phyloP scores from a whole-genome alignment of 2,113 vertebrate genomes.

The Vombatus ursinus region DNA sequence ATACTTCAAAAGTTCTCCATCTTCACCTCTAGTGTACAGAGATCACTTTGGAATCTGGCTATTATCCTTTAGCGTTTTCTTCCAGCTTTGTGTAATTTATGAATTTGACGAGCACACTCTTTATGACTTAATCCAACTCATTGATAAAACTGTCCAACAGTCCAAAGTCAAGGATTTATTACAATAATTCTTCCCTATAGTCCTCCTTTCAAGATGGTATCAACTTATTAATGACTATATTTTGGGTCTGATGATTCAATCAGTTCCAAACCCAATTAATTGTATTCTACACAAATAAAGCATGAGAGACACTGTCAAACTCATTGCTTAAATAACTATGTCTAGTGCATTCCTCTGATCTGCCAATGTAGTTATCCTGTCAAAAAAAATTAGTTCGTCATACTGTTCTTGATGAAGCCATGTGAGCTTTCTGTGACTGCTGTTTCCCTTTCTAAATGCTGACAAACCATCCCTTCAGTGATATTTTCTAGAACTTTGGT shows the following conservation, averaged over 20 bases:
- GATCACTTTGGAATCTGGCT: neutral
- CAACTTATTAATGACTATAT: neutral
- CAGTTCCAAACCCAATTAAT: neutral
- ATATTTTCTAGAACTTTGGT: neutral
- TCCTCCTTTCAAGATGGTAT: neutral
- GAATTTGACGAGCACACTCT: neutral
- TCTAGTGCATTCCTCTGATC: neutral
- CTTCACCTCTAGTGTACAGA: neutral
- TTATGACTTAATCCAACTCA: neutral
- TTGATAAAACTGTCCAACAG: neutral
- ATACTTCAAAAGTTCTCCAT: neutral
- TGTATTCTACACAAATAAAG: neutral
- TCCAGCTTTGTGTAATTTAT: neutral
- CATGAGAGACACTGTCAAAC: neutral
- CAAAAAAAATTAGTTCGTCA: neutral
- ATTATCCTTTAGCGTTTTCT: neutral
- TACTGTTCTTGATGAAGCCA: neutral
- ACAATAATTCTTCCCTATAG: neutral
- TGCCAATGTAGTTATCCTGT: neutral
- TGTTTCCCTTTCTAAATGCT: neutral
- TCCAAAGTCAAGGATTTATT: neutral
- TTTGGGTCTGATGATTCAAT: neutral
- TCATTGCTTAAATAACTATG: neutral
- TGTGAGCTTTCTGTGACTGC: neutral
- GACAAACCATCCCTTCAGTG: neutral